Evolutionary conservation across 2,797 vertebrate genomes (phyloP).

Genomic region (Bradypus variegatus): DNA sequence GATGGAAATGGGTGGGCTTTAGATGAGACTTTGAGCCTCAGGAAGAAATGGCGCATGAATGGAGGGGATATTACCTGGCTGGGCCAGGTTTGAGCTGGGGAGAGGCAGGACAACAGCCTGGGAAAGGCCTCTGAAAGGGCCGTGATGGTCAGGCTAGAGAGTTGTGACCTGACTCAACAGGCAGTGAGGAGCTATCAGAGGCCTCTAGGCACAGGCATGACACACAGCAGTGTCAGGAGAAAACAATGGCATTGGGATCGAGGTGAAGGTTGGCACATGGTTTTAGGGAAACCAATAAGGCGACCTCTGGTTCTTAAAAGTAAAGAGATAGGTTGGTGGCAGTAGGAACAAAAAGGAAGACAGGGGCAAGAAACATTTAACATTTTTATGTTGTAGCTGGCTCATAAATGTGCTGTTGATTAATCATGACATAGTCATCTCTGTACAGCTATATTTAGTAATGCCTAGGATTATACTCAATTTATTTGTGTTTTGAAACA

Average conservation of each 20-base stretch:
- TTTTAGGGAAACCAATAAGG: not conserved
- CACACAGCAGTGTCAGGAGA: not conserved
- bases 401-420: not conserved
- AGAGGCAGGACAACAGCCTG: not conserved
- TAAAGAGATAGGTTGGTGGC: not conserved
- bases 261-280: not conserved
- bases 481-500: slow-evolving; percentile 20
- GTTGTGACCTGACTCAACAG: not conserved
- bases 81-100: not conserved
- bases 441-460: slow-evolving; percentile 37
- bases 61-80: not conserved
- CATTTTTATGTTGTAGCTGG: not conserved
- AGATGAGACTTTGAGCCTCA: not conserved
- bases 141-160: not conserved
- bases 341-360: not conserved
- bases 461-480: not conserved
- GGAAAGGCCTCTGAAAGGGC: not conserved
- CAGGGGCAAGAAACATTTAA: not conserved
- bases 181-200: not conserved
- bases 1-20: no score
- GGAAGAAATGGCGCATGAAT: not conserved
- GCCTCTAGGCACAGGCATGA: not conserved
- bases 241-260: no score
- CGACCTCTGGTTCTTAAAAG: not conserved
- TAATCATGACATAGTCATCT: slow-evolving; percentile 27